Evolutionary conservation across 1,140 invertebrate species (phyloP).

Genomic region (Ptiloglossa arizonensis): DNA sequence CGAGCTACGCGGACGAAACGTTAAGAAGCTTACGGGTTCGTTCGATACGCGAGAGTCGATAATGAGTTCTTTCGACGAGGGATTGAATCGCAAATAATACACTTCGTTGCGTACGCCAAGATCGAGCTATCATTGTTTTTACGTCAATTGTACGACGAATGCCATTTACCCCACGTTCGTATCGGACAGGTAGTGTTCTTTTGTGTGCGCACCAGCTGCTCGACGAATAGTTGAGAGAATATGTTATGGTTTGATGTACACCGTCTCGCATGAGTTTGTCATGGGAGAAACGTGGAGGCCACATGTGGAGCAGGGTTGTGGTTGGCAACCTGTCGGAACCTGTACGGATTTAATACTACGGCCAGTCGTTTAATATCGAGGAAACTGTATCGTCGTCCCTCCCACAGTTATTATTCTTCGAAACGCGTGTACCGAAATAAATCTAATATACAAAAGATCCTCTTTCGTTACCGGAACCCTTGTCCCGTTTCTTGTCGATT

Average conservation of each 20-base stretch:
- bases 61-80: background rate
- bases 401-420: constrained; percentile 6
- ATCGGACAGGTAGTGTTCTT: constrained; percentile 36
- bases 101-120: background rate
- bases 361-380: constrained; percentile 21
- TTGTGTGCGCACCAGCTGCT: constrained; percentile 19
- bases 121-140: constrained; percentile 18
- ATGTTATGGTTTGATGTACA: constrained; percentile 46
- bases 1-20: too few species aligned
- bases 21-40: too few species aligned
- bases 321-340: constrained; percentile 62
- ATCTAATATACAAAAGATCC: background rate
- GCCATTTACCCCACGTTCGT: background rate
- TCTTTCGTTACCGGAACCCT: background rate
- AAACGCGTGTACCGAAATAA: background rate
- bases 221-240: constrained; percentile 23
- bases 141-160: background rate
- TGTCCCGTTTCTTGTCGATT: background rate
- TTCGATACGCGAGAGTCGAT: background rate
- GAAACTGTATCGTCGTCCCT: constrained; percentile 5
- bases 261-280: constrained; percentile 39
- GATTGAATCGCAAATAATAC: background rate
- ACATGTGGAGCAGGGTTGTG: constrained; percentile 45
- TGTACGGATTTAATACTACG: constrained; percentile 51
- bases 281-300: constrained; percentile 54